Evolutionary conservation across 2,888 invertebrate species (phyloP).

Genomic region (Meliscaeva auricollis): DNA sequence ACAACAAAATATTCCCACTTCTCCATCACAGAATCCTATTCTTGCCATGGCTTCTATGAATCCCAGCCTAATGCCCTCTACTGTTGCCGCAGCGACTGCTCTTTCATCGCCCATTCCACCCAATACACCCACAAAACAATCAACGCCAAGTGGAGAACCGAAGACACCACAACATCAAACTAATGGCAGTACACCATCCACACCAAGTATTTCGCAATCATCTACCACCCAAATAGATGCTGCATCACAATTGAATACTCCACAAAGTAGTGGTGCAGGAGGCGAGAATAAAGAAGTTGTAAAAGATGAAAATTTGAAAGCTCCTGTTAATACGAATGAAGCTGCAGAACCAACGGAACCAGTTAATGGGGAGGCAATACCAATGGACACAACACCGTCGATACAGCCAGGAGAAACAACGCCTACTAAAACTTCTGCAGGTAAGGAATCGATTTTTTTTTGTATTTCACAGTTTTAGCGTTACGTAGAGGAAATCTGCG

Average conservation of each 20-base stretch:
- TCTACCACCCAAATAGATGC: conserved; percentile 36
- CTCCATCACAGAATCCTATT: conserved; percentile 84
- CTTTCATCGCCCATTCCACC: conserved; percentile 78
- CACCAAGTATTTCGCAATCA: conserved; percentile 57
- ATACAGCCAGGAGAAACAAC: conserved; percentile 61
- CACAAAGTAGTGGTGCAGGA: conserved; percentile 16
- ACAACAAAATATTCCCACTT: conserved; percentile 78
- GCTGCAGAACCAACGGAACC: conserved; percentile 50
- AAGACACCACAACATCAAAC: conserved; percentile 52
- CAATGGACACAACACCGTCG: conserved; percentile 78
- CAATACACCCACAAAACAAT: conserved; percentile 79
- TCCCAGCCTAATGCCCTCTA: conserved; percentile 63
- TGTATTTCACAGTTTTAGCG: no score
- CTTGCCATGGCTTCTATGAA: conserved; percentile 83
- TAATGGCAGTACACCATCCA: conserved; percentile 61
- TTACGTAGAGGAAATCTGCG: no score
- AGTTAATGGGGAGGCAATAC: conserved; percentile 77
- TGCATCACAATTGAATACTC: conserved; percentile 67
- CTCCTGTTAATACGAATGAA: conserved; percentile 51
- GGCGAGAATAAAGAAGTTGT: conserved; percentile 40
- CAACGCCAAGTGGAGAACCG: conserved; percentile 36
- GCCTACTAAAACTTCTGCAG: conserved; percentile 61
- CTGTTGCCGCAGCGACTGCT: conserved; percentile 56
- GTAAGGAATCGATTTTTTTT: conserved; percentile 24
- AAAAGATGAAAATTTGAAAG: conserved; percentile 35